Base-by-base conservation (phyloP, 2,888 invertebrate species). In the Vannuccia rotundouncinata region DNA sequence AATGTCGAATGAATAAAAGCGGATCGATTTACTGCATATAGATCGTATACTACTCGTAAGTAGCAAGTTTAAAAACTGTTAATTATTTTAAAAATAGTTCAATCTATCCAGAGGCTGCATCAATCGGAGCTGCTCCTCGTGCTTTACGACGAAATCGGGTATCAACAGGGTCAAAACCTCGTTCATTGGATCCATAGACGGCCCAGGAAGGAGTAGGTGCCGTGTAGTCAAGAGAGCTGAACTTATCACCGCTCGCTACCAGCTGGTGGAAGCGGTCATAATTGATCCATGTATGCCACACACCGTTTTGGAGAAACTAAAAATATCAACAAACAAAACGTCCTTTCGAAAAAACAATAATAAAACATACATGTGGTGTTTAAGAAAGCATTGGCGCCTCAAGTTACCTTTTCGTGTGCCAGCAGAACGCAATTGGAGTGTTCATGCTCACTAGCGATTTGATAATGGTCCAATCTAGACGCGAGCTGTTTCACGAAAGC, bases 221-320 rank as follows among this genome's bases (percentile, higher is more conserved):
- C 85, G 89, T 88, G 84, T 91, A 91, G 83, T 91, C 90, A 80
- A 85, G 81, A 0, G 90, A 88, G 17, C 88, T 85, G 84, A 91
- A 91, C 27, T 83, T 81, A 29, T 88, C 88, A n/a, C 85, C 84
- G 77, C 85, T 85, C 25, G 84, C 83, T 79, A 86, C 85, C 17
- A 91, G 85, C 31, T 87, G 82, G 82, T 90, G 90, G 83, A 91
- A 91, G 82, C 86, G 88, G 0, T 88, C 87, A 83, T 91, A 91
- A 84, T 91, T 90, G 78, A 91, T 91, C 90, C 91, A 91, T 0
- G 91, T 91, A 85, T 88, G 86, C 91, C 91, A 91, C 78, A 86
- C 86, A 1, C 86, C 89, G 82, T 90, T 83, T 0, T 89, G 83
- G 74, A 87, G 85, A 83, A 90, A 90, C 90, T 90, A 84, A 77